Conservation (phyloP, 1,140 invertebrate species). For the Drosophila serrata region DNA sequence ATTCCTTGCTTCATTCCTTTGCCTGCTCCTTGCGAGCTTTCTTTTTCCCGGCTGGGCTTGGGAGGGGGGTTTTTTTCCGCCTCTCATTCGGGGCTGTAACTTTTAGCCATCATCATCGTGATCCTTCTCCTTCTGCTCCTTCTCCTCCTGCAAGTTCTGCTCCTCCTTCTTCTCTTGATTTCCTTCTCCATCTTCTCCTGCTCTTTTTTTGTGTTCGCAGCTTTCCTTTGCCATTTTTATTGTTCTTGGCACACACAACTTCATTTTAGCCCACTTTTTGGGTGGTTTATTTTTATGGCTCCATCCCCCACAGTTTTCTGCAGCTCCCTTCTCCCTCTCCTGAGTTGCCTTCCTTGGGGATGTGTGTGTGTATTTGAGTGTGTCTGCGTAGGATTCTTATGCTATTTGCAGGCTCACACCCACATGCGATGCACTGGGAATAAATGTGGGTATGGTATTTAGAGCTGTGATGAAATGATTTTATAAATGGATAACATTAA, state of each 20-base stretch:
- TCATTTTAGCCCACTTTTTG: conserved; percentile 81
- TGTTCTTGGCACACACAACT: conserved; percentile 80
- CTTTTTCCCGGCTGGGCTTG: conserved; percentile 8
- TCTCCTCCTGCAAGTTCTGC: neutral
- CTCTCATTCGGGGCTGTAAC: conserved; percentile 56
- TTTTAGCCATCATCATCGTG: conserved; percentile 68
- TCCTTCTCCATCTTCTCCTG: neutral
- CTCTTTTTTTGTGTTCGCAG: conserved; percentile 21
- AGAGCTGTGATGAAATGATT: too few relatives aligned
- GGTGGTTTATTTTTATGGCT: conserved; percentile 81
- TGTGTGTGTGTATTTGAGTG: conserved; percentile 2
- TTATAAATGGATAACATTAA: neutral
- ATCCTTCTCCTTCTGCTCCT: conserved; percentile 7
- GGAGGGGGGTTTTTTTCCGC: neutral
- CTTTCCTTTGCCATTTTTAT: conserved; percentile 72
- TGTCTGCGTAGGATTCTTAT: conserved; percentile 67
- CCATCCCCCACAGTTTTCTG: conserved; percentile 46
- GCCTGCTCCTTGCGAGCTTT: conserved; percentile 42
- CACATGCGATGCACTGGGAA: conserved; percentile 14
- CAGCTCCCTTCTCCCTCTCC: neutral
- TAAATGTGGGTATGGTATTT: neutral
- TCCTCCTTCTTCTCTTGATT: neutral
- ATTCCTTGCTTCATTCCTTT: conserved; percentile 47
- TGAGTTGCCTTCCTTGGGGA: neutral
- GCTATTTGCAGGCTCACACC: conserved; percentile 76